phyloP scores from a whole-genome alignment of 2,113 vertebrate genomes.

The Siphamia tubifer region DNA sequence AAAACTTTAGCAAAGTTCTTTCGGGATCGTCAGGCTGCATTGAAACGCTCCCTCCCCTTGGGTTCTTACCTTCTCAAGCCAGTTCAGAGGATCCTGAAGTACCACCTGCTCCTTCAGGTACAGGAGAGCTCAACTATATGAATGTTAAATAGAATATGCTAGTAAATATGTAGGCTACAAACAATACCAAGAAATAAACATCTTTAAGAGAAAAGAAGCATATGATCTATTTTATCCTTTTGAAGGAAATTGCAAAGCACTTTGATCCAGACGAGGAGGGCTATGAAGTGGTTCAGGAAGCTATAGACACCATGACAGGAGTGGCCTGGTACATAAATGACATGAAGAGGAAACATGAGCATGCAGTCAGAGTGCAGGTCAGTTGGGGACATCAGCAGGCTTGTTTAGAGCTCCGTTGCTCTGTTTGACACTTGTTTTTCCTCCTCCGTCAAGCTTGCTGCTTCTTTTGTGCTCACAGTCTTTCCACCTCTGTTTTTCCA shows the following conservation, averaged over 20 bases:
- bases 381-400: background rate
- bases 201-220: no score
- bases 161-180: no score
- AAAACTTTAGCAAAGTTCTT: conserved; percentile 93
- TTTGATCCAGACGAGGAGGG: conserved; percentile 87
- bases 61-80: conserved; percentile 96
- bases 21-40: conserved; percentile 87
- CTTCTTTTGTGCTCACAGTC: no score
- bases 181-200: no score
- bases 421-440: background rate
- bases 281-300: conserved; percentile 91
- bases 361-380: conserved; percentile 94
- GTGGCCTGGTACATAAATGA: conserved; percentile 99
- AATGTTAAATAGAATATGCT: no score
- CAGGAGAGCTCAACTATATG: no score
- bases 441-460: no score
- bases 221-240: background rate
- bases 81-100: conserved; percentile 97
- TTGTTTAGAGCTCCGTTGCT: no score
- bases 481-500: no score
- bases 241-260: conserved; percentile 94
- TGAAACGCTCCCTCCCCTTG: conserved; percentile 88
- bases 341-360: conserved; percentile 98
- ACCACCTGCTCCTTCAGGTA: conserved; percentile 96
- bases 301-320: conserved; percentile 96